phyloP scores from a whole-genome alignment of 2,888 invertebrate genomes.

The Megalurothrips usitatus region DNA sequence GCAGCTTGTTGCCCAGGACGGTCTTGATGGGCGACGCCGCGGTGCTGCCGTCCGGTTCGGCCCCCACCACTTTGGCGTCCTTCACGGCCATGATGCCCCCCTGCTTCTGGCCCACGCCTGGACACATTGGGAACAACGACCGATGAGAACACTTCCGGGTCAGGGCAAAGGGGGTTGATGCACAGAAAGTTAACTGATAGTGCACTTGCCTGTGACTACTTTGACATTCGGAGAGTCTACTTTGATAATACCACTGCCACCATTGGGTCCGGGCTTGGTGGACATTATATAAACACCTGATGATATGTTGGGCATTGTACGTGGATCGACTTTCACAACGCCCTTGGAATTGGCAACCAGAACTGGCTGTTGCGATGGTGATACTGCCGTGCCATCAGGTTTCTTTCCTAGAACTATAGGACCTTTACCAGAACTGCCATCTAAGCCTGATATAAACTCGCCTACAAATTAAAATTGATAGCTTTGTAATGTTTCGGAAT shows the following conservation, averaged over 20 bases:
- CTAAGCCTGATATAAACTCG: neutral
- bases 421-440: slow-evolving; percentile 13
- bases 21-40: neutral
- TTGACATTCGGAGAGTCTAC: slow-evolving; percentile 2
- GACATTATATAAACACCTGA: slow-evolving; percentile 64
- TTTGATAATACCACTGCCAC: neutral
- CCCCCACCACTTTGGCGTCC: neutral
- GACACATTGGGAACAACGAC: neutral
- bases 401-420: slow-evolving; percentile 14
- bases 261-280: slow-evolving; percentile 57
- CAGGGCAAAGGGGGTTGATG: too few species aligned
- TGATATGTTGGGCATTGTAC: slow-evolving; percentile 57
- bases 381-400: neutral
- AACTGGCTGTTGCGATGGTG: slow-evolving; percentile 35
- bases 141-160: too few species aligned
- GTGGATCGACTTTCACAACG: slow-evolving; percentile 68
- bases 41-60: neutral
- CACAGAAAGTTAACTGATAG: too few species aligned
- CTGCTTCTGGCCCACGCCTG: neutral
- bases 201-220: neutral
- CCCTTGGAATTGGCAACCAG: slow-evolving; percentile 58
- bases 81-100: neutral
- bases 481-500: neutral
- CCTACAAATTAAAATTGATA: neutral
- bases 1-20: neutral